Base-by-base conservation (phyloP, 2,113 vertebrate species). In the Zeus faber region DNA sequence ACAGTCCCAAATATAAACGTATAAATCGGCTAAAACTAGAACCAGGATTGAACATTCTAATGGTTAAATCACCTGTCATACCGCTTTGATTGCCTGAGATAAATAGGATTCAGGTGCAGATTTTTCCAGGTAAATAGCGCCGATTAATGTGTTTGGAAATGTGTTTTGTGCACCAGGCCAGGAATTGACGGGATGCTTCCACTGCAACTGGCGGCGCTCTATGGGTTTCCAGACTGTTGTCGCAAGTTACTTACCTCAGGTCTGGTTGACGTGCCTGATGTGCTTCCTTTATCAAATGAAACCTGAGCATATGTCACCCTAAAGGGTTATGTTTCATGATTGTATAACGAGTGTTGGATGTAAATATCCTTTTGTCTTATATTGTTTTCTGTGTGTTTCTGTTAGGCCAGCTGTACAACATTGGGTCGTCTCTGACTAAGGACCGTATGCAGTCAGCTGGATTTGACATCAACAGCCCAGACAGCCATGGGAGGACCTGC, bases 191-290 rank as follows among this genome's bases (percentile, higher is more conserved):
- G 94, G 76, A 98, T 96, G 95, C 95, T 95, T 77, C 93, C 96
- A 4, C 85, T 97, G 74, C 94, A 98, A 88, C 87, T 98, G 82
- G 93, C 95, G 3, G 92, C 92, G 26, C 92, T 98, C 54, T 92
- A 93, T 10, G 92, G 96, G 70, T 97, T 95, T 85, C 94, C 95
- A 77, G 96, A 96, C 89, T 97, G 95, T 88, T 98, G 96, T 81
- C 93, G 92, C 80, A 98, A 96, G 90, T 90, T 98, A 65, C 91
- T 98, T 72, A 95, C 92, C 79, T 94, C 94, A 87, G 95, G 95
- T 97, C 13, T 9, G 4, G 39, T 27, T 21, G 1, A 53, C 22
- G 21, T 26, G 5, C 13, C 18, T 18, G 14, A 2, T 16, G 7
- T 16, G 6, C 13, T 20, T 67, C 44, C 8, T 23, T 14, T 3